Percentiles rank a stretch among this genome's conserved stretches.
Evolutionary conservation across 2,888 invertebrate species (phyloP).

Genomic region (Abrostola tripartita): DNA sequence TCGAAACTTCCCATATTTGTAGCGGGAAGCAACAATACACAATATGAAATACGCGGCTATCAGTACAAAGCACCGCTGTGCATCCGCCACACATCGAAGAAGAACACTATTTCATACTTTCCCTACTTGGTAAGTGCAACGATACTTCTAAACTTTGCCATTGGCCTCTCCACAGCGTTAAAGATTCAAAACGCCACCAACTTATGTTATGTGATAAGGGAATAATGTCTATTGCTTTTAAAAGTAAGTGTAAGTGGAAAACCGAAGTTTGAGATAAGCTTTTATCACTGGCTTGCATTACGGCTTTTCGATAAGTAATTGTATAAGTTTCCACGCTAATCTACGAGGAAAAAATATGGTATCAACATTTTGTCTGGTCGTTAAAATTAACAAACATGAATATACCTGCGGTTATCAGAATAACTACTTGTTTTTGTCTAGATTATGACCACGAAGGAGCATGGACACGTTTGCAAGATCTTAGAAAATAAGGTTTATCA

Average conservation of each 20-base stretch:
- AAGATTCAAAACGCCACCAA: slow-evolving; percentile 62
- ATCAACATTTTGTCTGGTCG: neutral
- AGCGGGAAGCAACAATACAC: slow-evolving; percentile 45
- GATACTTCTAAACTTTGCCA: slow-evolving; percentile 67
- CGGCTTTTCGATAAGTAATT: slow-evolving; percentile 33
- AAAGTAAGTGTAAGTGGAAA: slow-evolving; percentile 51
- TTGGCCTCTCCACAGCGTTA: slow-evolving; percentile 55
- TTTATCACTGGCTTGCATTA: slow-evolving; percentile 50
- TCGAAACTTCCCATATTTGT: slow-evolving; percentile 48
- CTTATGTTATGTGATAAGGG: slow-evolving; percentile 54
- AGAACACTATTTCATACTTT: slow-evolving; percentile 68
- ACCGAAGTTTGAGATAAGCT: slow-evolving; percentile 40
- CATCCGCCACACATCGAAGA: slow-evolving; percentile 52
- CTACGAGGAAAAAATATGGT: slow-evolving; percentile 10
- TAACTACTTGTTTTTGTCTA: too few relatives aligned
- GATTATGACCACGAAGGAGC: too few relatives aligned
- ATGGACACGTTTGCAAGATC: too few relatives aligned
- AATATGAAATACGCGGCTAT: slow-evolving; percentile 55
- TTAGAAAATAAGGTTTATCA: too few relatives aligned
- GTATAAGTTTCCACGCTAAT: slow-evolving; percentile 17
- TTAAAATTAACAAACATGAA: neutral
- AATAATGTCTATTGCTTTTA: slow-evolving; percentile 58
- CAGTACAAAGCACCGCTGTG: slow-evolving; percentile 55
- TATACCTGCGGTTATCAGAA: too few relatives aligned
- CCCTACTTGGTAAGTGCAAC: slow-evolving; percentile 62